phyloP scores from a whole-genome alignment of 2,888 invertebrate species.

The Pseudococcus jackbeardsleyi region DNA sequence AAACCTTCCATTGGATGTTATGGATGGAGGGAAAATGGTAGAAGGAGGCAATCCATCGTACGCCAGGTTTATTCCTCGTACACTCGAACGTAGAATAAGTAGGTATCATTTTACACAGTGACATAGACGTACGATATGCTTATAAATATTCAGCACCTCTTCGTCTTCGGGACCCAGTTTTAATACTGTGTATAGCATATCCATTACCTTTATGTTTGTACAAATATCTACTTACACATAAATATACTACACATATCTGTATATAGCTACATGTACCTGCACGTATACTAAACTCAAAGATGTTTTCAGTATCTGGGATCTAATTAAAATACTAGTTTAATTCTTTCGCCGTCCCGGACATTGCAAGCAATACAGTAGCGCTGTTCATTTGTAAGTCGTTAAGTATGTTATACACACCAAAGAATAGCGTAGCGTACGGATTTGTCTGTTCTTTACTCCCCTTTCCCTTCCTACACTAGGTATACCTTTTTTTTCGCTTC shows the following conservation, averaged over 20 bases:
- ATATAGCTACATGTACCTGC: background rate
- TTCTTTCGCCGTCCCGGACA: conserved; percentile 21
- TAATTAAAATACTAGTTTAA: conserved; percentile 57
- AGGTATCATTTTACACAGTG: background rate
- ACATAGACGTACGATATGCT: background rate
- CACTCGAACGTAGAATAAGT: background rate
- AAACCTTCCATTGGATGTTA: too few relatives aligned
- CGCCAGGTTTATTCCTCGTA: background rate
- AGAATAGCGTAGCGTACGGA: conserved; percentile 10
- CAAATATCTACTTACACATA: too few relatives aligned
- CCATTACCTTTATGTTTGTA: background rate
- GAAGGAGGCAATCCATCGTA: too few relatives aligned
- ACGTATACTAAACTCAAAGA: conserved; percentile 7
- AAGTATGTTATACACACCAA: conserved; percentile 23
- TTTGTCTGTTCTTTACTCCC: background rate
- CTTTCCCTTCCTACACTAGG: background rate
- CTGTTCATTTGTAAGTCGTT: conserved; percentile 43
- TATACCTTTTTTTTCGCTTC: background rate
- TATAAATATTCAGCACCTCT: background rate
- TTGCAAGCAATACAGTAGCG: conserved; percentile 43
- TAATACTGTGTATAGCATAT: background rate
- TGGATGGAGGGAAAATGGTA: too few relatives aligned
- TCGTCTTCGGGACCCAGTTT: background rate
- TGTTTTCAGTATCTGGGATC: conserved; percentile 39
- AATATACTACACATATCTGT: conserved; percentile 1